These are phyloP conservation scores for Carabus problematicus DNA, from an alignment of 2,888 invertebrate genomes.

Conservation along the genomic window DNA sequence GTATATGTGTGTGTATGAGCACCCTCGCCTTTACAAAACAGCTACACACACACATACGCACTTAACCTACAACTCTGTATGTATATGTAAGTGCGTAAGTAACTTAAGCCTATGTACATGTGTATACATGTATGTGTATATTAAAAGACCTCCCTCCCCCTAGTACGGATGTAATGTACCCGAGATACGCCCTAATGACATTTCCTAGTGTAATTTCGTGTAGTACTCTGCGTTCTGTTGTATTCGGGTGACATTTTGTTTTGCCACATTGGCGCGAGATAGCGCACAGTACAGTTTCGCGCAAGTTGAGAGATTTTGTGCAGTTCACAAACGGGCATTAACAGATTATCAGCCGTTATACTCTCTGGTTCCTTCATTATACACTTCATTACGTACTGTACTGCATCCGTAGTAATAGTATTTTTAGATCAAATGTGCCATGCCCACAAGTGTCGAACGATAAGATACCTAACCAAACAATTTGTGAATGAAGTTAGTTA, in stretches of 20 bases:
- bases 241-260: slow-evolving; percentile 38
- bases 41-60: neutral
- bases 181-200: slow-evolving; percentile 39
- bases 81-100: neutral
- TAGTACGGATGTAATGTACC: slow-evolving; percentile 37
- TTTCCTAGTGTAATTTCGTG: slow-evolving; percentile 41
- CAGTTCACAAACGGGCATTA: no score
- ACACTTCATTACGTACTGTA: no score
- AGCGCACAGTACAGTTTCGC: slow-evolving; percentile 1
- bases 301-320: no score
- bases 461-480: no score
- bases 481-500: no score
- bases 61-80: neutral
- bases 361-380: no score
- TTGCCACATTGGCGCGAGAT: neutral
- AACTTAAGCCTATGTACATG: neutral
- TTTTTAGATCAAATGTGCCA: no score
- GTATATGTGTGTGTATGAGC: no score
- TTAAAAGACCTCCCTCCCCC: neutral
- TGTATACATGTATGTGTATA: slow-evolving; percentile 8
- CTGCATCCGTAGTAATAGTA: no score
- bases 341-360: no score
- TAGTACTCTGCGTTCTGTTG: slow-evolving; percentile 24
- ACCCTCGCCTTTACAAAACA: no score
- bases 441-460: no score